Evolutionary conservation across 2,797 vertebrate species (phyloP).

Genomic region (Tympanoctomys barrerae): DNA sequence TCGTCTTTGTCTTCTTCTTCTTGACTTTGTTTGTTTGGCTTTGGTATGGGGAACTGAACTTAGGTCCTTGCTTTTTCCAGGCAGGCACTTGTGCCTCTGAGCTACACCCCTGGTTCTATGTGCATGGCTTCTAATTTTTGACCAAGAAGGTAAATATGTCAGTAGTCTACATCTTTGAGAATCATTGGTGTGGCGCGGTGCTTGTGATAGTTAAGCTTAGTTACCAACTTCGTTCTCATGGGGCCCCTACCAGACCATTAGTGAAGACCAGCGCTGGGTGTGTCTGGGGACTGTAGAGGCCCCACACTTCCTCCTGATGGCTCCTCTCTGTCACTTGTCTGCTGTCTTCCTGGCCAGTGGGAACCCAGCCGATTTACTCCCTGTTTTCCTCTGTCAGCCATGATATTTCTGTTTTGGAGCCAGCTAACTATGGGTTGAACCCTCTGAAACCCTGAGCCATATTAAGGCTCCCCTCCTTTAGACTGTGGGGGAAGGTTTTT

Average conservation of each 20-base stretch:
- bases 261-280: background rate
- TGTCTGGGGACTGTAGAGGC: background rate
- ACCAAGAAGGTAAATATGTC: background rate
- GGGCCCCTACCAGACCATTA: background rate
- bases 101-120: background rate
- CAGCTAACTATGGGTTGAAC: background rate
- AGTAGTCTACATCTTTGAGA: background rate
- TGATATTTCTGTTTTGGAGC: background rate
- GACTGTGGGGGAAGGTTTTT: background rate
- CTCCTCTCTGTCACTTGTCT: background rate
- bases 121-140: background rate
- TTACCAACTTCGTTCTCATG: background rate
- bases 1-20: no score
- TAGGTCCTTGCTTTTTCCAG: no score
- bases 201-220: background rate
- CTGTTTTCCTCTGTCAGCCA: background rate
- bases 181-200: background rate
- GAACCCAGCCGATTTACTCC: background rate
- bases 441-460: background rate
- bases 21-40: no score
- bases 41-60: no score
- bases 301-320: background rate
- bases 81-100: no score
- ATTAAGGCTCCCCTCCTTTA: background rate
- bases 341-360: background rate